These are phyloP conservation scores for Polypedilum pembai DNA, from an alignment of 1,140 invertebrate genomes.

Conservation along the genomic window DNA sequence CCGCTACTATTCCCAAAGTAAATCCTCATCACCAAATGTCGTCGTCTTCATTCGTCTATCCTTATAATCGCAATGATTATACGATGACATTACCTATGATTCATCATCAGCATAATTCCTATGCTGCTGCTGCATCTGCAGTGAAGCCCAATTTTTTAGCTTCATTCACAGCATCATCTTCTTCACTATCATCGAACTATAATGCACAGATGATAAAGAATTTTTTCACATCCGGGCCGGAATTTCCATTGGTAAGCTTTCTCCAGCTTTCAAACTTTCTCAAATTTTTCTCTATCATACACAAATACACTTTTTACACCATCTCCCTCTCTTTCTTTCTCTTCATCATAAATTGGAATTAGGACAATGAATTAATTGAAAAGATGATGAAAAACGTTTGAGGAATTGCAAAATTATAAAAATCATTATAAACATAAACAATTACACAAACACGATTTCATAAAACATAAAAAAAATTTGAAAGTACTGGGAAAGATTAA, in stretches of 20 bases:
- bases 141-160: neutral
- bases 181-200: neutral
- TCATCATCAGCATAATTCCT: neutral
- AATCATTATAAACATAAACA: too few species aligned
- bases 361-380: too few species aligned
- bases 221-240: conserved; percentile 8
- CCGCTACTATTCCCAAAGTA: neutral
- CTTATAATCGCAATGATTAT: conserved; percentile 6
- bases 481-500: too few species aligned
- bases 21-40: neutral
- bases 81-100: neutral
- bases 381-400: too few species aligned
- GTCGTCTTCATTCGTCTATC: neutral
- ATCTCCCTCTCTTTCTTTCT: too few species aligned
- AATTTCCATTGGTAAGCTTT: conserved; percentile 20
- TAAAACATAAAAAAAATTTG: too few species aligned
- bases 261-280: neutral
- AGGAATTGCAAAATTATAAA: too few species aligned
- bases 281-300: neutral
- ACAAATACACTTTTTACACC: neutral
- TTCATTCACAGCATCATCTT: neutral
- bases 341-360: too few species aligned
- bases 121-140: neutral
- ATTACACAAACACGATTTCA: too few species aligned
- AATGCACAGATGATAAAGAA: neutral